Percentiles rank a stretch among this genome's conserved stretches.
Evolutionary conservation across 1,140 invertebrate species (phyloP).

Genomic region (Zaprionus vittiger): DNA sequence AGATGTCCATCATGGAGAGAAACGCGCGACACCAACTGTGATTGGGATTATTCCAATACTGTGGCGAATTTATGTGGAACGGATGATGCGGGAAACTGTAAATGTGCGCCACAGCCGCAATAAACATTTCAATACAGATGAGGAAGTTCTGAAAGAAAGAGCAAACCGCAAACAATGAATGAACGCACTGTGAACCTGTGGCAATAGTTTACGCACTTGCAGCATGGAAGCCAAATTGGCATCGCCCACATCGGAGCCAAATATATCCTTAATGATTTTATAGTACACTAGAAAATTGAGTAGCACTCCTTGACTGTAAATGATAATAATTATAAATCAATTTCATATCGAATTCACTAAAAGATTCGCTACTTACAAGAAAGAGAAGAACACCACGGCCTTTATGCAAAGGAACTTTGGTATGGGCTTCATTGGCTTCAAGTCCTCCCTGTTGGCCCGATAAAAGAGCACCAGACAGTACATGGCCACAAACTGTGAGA

Average conservation of each 20-base stretch:
- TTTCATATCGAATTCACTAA: neutral
- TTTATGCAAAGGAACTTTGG: slow-evolving; percentile 99
- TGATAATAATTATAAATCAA: neutral
- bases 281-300: slow-evolving; percentile 94
- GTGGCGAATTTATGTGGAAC: slow-evolving; percentile 86
- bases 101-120: slow-evolving; percentile 97
- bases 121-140: slow-evolving; percentile 99
- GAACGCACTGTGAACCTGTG: neutral
- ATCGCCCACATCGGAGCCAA: slow-evolving; percentile 85
- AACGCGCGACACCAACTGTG: slow-evolving; percentile 87
- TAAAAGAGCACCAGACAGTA: slow-evolving; percentile 98
- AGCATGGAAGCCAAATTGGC: slow-evolving; percentile 89
- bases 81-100: slow-evolving; percentile 97
- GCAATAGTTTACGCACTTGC: slow-evolving; percentile 87
- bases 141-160: slow-evolving; percentile 91
- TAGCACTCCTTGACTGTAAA: slow-evolving; percentile 94
- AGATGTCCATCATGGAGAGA: slow-evolving; percentile 96
- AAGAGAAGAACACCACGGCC: slow-evolving; percentile 98
- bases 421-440: slow-evolving; percentile 96
- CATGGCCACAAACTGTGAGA: slow-evolving; percentile 98
- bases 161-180: neutral
- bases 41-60: slow-evolving; percentile 83
- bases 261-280: slow-evolving; percentile 88
- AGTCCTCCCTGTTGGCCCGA: slow-evolving; percentile 92
- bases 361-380: slow-evolving; percentile 92